Evolutionary conservation across 2,888 invertebrate genomes (phyloP).

Genomic region (Folsomia manolachei): DNA sequence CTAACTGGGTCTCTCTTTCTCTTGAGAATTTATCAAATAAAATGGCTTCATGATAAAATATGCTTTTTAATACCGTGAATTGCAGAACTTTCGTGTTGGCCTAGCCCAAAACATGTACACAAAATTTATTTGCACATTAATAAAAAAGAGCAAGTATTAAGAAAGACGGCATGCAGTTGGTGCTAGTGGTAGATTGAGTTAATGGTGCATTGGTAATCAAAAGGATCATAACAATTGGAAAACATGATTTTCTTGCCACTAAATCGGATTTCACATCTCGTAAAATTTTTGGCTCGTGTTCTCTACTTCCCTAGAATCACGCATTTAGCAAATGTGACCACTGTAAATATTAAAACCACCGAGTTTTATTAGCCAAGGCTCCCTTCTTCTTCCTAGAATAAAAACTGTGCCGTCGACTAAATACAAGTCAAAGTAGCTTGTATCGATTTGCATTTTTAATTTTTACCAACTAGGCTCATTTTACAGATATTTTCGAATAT

Average conservation of each 20-base stretch:
- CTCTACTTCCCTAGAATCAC: constrained; percentile 27
- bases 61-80: background rate
- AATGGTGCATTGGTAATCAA: constrained; percentile 17
- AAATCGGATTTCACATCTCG: constrained; percentile 33
- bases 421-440: too few species aligned
- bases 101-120: constrained; percentile 18
- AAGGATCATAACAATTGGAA: constrained; percentile 1
- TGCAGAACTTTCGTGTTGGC: background rate
- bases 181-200: constrained; percentile 18
- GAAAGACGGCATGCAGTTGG: background rate
- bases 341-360: constrained; percentile 17
- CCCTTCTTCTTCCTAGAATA: background rate
- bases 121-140: constrained; percentile 28
- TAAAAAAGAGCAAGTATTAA: constrained; percentile 27
- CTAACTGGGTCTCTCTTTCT: constrained; percentile 12
- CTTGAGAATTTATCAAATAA: constrained; percentile 6
- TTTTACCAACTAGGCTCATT: too few species aligned
- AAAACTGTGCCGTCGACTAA: background rate
- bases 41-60: background rate
- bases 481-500: too few species aligned
- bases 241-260: constrained; percentile 16
- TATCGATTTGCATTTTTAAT: too few species aligned
- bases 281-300: constrained; percentile 30
- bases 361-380: constrained; percentile 9
- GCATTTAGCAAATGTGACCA: constrained; percentile 27